A percentile compares a stretch with the other conserved stretches of the same genome.
These are phyloP conservation scores for Vollenhovia emeryi DNA, from an alignment of 1,140 invertebrate species.

Conservation along the genomic window DNA sequence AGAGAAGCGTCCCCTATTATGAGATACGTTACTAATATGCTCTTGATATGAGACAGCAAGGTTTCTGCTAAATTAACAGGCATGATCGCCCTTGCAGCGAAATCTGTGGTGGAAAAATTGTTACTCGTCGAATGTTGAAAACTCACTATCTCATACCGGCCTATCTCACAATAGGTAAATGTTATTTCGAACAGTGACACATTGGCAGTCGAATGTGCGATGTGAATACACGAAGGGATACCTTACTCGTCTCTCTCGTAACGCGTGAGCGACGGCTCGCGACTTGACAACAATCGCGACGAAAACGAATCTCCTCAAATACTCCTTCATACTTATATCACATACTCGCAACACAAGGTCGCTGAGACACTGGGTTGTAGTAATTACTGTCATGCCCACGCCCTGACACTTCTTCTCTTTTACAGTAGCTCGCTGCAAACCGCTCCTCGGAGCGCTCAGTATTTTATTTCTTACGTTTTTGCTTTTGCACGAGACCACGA, in stretches of 20 bases:
- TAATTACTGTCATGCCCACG: conserved; percentile 83
- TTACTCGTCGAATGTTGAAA: too few relatives aligned
- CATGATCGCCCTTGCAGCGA: too few relatives aligned
- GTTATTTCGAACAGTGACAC: neutral
- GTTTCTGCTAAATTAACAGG: too few relatives aligned
- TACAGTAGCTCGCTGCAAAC: conserved; percentile 64
- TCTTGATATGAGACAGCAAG: too few relatives aligned
- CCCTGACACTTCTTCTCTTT: conserved; percentile 79
- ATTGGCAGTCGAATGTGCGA: conserved; percentile 12
- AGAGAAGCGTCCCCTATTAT: too few relatives aligned
- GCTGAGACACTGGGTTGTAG: conserved; percentile 84
- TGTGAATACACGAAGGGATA: neutral
- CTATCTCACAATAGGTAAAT: neutral
- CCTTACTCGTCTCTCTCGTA: neutral
- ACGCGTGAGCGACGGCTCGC: neutral
- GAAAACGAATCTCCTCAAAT: conserved; percentile 12
- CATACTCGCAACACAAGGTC: conserved; percentile 78
- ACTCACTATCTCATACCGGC: too few relatives aligned
- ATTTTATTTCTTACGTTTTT: conserved; percentile 41
- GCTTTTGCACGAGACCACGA: conserved; percentile 49
- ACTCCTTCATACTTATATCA: conserved; percentile 41
- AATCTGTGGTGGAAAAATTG: too few relatives aligned
- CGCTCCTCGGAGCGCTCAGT: conserved; percentile 54
- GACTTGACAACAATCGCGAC: neutral
- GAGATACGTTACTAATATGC: too few relatives aligned